Percentiles rank a stretch among this genome's conserved stretches.
Evolutionary conservation across 2,113 vertebrate species (phyloP).

Genomic region (Amblyopsis rosae): DNA sequence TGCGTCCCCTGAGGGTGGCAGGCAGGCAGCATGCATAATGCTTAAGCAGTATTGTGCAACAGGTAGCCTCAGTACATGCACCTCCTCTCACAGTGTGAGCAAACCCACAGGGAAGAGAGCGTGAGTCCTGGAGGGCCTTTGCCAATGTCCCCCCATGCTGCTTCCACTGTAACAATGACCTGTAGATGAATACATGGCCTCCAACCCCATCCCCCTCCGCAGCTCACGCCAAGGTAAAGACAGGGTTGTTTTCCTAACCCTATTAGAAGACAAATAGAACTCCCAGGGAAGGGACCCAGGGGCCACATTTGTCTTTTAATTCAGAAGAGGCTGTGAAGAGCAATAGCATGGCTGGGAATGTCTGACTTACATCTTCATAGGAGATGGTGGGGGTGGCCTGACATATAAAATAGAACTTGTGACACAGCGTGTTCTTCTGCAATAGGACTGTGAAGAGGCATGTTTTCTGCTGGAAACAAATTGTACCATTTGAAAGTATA

Average conservation of each 20-base stretch:
- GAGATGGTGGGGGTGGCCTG: conserved; percentile 38
- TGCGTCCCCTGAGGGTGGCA: conserved; percentile 63
- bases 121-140: conserved; percentile 37
- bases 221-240: conserved; percentile 45
- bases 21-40: conserved; percentile 70
- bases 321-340: conserved; percentile 46
- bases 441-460: conserved; percentile 43
- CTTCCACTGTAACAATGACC: conserved; percentile 66
- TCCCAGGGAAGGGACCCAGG: conserved; percentile 47
- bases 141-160: conserved; percentile 37
- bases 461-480: conserved; percentile 13
- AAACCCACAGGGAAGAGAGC: conserved; percentile 39
- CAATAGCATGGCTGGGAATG: conserved; percentile 52
- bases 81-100: conserved; percentile 42
- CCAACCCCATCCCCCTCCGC: conserved; percentile 27
- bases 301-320: conserved; percentile 70
- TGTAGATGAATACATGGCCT: conserved; percentile 26
- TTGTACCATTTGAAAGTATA: no score
- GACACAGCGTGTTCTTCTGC: conserved; percentile 59
- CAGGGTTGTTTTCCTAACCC: conserved; percentile 70
- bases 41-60: conserved; percentile 73
- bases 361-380: conserved; percentile 56
- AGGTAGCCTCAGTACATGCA: conserved; percentile 67
- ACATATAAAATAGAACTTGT: conserved; percentile 59
- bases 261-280: conserved; percentile 63